Percentiles rank a stretch among this genome's conserved stretches.
phyloP scores from a whole-genome alignment of 1,140 invertebrate genomes.

The Psilanteris sp. region DNA sequence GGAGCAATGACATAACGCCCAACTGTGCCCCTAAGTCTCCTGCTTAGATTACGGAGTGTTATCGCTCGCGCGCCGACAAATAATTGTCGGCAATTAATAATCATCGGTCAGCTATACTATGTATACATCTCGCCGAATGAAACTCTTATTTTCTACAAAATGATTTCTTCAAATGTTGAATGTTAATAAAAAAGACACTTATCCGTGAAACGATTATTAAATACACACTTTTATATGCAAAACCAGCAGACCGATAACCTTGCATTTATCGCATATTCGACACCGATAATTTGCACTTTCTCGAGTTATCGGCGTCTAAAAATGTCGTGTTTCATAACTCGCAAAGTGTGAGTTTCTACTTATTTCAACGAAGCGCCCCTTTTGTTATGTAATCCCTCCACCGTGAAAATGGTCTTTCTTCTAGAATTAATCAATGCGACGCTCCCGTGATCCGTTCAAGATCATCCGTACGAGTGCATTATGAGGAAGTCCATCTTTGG shows the following conservation, averaged over 20 bases:
- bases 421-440: no score
- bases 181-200: constrained; percentile 10
- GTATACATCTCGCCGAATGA: not conserved
- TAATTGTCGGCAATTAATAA: constrained; percentile 15
- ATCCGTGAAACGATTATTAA: constrained; percentile 23
- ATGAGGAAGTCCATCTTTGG: no score
- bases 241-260: constrained; percentile 23
- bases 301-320: constrained; percentile 6
- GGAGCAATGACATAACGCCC: constrained; percentile 23
- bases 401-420: no score
- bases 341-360: not conserved
- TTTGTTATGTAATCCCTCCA: constrained; percentile 18
- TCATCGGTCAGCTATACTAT: not conserved
- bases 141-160: no score
- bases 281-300: constrained; percentile 8
- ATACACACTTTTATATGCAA: constrained; percentile 4
- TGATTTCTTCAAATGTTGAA: no score
- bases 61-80: constrained; percentile 12
- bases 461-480: no score
- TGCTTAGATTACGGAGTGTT: constrained; percentile 16
- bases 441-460: no score
- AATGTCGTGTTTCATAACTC: constrained; percentile 29
- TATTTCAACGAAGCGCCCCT: not conserved
- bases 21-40: constrained; percentile 29
- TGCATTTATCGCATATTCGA: constrained; percentile 15